Base-by-base conservation (phyloP, 2,888 invertebrate genomes). In the Patella ulyssiponensis region DNA sequence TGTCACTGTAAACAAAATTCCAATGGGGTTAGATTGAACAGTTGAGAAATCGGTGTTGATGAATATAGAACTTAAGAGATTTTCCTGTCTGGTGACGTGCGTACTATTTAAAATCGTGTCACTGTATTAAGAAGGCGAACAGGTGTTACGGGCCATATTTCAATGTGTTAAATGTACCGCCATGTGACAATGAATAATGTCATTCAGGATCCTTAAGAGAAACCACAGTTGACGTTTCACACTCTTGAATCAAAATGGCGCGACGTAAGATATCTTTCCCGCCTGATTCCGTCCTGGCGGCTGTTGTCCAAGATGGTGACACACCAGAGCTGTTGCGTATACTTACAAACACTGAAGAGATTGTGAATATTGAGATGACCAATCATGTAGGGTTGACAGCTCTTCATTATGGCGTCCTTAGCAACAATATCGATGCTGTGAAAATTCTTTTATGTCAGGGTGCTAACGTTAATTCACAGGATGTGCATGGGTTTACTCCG, bases 231-330 rank as follows among this genome's bases (percentile, higher is more conserved):
- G 33, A 33, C 2, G 33, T 33, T 33, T 2, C 33, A 33, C 3
- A 4, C 33, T 33, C 33, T 33, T 33, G 1, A 23, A 23, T 64
- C 23, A 20, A 64, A 64, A 64, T 64, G 64, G 64, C 64, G 23
- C 20, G 77, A n/a, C 81, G 86, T 11, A 84, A 83, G 74, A 89
- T 89, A 74, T 86, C 88, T 73, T 89, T 89, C 79, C 86, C 87
- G 12, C 86, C 85, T 3, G 88, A 89, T 69, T 88, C 88, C 11
- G 87, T 89, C 27, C 84, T 89, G 51, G 86, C 84, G 14, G 88
- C 89, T 7, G 86, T 87, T 1, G 85, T 89, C n/a, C 88, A 88
- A 78, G 89, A 89, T 77, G 87, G 88, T 4, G 89, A 89, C 80
- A 86, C 82, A 2, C 72, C 78, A 2, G 89, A 89, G 74, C 82